A percentile compares a stretch with the other conserved stretches of the same genome.
phyloP scores from a whole-genome alignment of 2,797 vertebrate species.

The Oreochromis mossambicus region DNA sequence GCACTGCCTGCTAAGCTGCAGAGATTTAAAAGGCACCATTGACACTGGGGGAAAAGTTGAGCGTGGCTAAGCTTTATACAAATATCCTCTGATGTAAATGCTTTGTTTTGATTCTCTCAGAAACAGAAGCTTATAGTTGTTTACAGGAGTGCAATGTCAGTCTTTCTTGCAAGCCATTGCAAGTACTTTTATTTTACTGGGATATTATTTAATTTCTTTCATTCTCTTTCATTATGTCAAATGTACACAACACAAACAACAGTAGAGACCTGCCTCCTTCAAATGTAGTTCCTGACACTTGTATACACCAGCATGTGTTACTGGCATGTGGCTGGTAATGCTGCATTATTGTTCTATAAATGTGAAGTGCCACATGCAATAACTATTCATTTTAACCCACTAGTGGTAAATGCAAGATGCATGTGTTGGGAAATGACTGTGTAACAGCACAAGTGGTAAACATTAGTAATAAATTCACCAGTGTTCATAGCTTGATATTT shows the following conservation, averaged over 20 bases:
- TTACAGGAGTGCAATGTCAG: neutral
- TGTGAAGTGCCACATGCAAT: conserved; percentile 10
- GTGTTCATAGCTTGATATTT: neutral
- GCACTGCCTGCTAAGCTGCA: neutral
- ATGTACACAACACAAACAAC: neutral
- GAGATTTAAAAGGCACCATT: neutral
- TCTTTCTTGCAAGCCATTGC: neutral
- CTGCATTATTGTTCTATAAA: conserved; percentile 12
- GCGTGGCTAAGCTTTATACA: neutral
- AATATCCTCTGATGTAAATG: neutral
- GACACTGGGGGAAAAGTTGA: neutral
- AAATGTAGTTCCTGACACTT: neutral
- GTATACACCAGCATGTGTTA: neutral
- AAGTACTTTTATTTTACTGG: neutral
- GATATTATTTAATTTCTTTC: neutral
- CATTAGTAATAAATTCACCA: neutral
- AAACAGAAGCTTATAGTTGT: neutral
- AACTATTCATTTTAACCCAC: neutral
- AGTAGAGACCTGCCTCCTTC: neutral
- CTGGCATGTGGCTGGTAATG: conserved; percentile 8
- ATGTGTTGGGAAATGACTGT: neutral
- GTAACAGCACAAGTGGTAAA: neutral
- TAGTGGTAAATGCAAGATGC: conserved; percentile 3
- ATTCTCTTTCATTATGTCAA: neutral
- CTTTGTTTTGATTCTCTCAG: neutral